Evolutionary conservation across 2,113 vertebrate species (phyloP), one percentile per base, ranked within the genome.

Genomic region (Brevimyrus niger): DNA sequence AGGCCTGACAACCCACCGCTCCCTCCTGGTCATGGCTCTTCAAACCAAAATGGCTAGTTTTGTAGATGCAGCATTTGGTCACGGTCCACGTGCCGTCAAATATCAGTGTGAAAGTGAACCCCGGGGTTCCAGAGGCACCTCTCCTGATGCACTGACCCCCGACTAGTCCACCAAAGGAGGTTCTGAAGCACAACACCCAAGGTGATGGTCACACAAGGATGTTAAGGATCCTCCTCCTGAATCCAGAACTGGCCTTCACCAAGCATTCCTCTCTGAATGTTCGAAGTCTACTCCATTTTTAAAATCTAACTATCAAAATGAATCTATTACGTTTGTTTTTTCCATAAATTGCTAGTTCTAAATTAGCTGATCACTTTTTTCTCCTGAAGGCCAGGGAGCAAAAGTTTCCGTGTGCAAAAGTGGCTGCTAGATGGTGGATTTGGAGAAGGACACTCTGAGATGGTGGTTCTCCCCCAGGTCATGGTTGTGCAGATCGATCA

Each of bases 371-470:
- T 31, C 87, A 65, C 27, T 31, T 27, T 50, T 50, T 31, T 86
- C 44, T 51, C 48, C 44, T 89, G 35, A 85, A 86, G 55, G 42
- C 82, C n/a, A 13, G 48, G 89, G 86, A 27, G 48, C 3, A 19
- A 53, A 90, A 86, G 61, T 65, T 53, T 86, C 35, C 10, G 0
- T 35, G 53, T 61, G 82, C 38, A 27, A 65, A 44, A 92, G 82
- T 90, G 90, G 89, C 89, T 51, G 17, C 96, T 93, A 97, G 91
- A 96, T 94, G 89, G 92, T 93, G 47, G 90, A 93, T 92, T 96
- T 96, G 90, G 96, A 95, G 93, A 98, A 98, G 82, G 97, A 97
- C 94, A 98, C 91, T 94, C 94, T 92, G 91, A 98, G 97, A 92
- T 95, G 94, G 86, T 96, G 96, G 86, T 97, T 96, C 91, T 96